Evolutionary conservation across 2,888 invertebrate genomes (phyloP).

Genomic region (Drosophila tripunctata): DNA sequence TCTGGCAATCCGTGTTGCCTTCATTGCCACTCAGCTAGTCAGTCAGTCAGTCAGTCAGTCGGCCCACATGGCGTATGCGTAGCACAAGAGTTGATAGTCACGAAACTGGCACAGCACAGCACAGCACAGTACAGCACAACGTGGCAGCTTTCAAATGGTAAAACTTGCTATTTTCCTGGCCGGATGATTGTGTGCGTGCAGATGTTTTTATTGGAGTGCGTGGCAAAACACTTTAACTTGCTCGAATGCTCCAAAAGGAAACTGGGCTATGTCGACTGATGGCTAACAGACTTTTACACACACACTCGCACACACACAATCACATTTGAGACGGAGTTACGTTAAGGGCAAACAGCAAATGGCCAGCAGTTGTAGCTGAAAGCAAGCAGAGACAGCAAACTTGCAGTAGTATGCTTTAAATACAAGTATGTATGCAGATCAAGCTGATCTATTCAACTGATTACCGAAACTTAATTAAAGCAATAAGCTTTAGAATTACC

Average conservation of each 20-base stretch:
- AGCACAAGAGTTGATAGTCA: slow-evolving; percentile 64
- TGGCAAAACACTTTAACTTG: slow-evolving; percentile 78
- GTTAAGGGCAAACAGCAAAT: slow-evolving; percentile 37
- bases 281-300: slow-evolving; percentile 13
- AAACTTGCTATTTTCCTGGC: slow-evolving; percentile 29
- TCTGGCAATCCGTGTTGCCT: slow-evolving; percentile 47
- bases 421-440: slow-evolving; percentile 23
- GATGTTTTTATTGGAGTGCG: slow-evolving; percentile 79
- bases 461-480: slow-evolving; percentile 42
- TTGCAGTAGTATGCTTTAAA: background rate
- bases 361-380: slow-evolving; percentile 24
- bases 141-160: slow-evolving; percentile 48
- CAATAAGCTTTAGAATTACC: slow-evolving; percentile 4
- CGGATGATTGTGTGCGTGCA: slow-evolving; percentile 55
- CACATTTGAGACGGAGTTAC: background rate
- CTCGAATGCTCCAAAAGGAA: slow-evolving; percentile 38
- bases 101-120: slow-evolving; percentile 59
- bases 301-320: background rate
- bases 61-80: slow-evolving; percentile 70
- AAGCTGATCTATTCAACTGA: slow-evolving; percentile 39
- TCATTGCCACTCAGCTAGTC: too few species aligned
- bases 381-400: slow-evolving; percentile 21
- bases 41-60: too few species aligned
- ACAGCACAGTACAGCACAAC: slow-evolving; percentile 44
- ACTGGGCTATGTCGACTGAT: slow-evolving; percentile 43